phyloP scores from a whole-genome alignment of 2,113 vertebrate species.

The Plecturocebus donacophilus region DNA sequence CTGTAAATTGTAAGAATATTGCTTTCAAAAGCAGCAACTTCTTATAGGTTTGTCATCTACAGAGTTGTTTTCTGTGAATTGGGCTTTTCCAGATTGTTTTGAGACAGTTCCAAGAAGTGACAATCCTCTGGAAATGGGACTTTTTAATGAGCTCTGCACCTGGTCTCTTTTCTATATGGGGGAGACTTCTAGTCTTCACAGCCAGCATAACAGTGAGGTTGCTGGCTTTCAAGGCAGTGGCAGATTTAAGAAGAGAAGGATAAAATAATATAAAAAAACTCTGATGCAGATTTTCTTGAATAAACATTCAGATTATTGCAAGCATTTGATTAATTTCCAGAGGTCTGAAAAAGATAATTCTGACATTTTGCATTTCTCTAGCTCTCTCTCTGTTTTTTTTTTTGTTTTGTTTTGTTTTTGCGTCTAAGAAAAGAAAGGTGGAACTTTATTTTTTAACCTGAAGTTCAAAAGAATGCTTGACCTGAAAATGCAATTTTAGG shows the following conservation, averaged over 20 bases:
- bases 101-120: neutral
- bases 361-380: neutral
- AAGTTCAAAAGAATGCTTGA: neutral
- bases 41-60: no score
- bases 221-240: neutral
- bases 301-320: neutral
- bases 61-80: neutral
- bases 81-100: neutral
- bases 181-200: neutral
- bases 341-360: neutral
- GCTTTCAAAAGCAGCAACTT: neutral
- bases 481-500: neutral
- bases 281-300: neutral
- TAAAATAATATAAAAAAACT: neutral
- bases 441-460: neutral
- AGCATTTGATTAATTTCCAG: neutral
- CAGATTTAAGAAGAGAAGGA: neutral
- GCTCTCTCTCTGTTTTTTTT: no score
- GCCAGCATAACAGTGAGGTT: rapidly evolving
- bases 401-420: neutral
- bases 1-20: neutral
- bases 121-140: neutral
- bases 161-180: rapidly evolving
- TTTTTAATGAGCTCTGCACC: neutral
- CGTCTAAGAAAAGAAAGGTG: neutral